Percentiles rank a stretch among this genome's conserved stretches.
Conservation (phyloP, 2,797 vertebrate genomes). For the Poecilia gillii region DNA sequence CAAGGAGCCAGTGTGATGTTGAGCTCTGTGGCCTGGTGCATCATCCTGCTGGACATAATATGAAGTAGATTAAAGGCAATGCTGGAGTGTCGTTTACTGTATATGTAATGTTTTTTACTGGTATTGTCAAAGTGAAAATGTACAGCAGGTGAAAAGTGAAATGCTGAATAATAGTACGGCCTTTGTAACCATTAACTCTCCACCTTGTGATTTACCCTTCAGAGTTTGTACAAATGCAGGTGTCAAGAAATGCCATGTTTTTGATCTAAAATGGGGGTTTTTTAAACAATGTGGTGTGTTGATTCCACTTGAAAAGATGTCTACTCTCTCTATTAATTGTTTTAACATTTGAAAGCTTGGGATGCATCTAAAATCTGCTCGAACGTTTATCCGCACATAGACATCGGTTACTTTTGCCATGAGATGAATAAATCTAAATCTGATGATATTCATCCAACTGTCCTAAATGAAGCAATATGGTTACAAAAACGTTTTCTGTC, state of each 20-base stretch:
- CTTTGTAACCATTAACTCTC: background rate
- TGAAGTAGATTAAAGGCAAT: background rate
- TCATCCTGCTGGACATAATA: background rate
- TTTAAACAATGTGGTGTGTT: background rate
- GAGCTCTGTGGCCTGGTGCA: background rate
- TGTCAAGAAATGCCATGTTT: background rate
- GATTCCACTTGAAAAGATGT: background rate
- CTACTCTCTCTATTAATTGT: background rate
- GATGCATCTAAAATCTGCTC: too few relatives aligned
- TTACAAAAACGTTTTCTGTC: background rate
- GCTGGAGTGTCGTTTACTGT: background rate
- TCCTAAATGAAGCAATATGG: background rate
- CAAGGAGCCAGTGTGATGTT: background rate
- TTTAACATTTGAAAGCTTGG: background rate
- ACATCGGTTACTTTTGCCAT: too few relatives aligned
- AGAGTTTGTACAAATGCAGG: background rate
- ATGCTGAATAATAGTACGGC: background rate
- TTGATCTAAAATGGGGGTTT: background rate
- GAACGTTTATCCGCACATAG: too few relatives aligned
- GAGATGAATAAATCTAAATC: constrained; percentile 2
- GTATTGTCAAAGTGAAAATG: background rate
- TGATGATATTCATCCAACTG: background rate
- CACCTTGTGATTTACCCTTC: background rate
- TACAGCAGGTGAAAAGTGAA: background rate
- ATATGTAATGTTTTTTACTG: background rate